Base-by-base conservation (phyloP, 2,888 invertebrate species). In the Stenolophus ochropezus region DNA sequence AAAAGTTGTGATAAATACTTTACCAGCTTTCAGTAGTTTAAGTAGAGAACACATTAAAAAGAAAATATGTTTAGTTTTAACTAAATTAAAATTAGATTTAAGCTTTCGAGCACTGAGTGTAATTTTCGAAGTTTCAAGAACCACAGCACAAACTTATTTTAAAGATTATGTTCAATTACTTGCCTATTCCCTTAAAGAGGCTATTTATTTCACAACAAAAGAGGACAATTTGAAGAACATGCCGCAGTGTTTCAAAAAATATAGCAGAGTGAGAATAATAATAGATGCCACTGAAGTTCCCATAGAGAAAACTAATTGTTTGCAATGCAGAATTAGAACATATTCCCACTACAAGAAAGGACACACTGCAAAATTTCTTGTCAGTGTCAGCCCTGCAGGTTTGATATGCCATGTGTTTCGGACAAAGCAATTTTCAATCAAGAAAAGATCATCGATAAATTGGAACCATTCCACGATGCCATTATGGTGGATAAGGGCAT, bases 401-500 rank as follows among this genome's bases (percentile, higher is more conserved):
- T 23, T 4, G 11, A 65, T 65, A 14, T 2, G 8, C 6, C 27
- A 2, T 25, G 25, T 5, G 23, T 23, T 20, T 21, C 65, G 1
- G 65, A 65, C 16, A 65, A n/a, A n/a, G n/a, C n/a, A n/a, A n/a
- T n/a, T n/a, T n/a, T n/a, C n/a, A n/a, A n/a, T n/a, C n/a, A n/a
- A 23, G 25, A 65, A 65, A 23, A 65, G 8, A 65, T 65, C 1
- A 65, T 65, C 5, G 14, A 18, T 20, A 11, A 6, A 5, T 21
- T 65, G 16, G 65, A 65, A 23, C 11, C 65, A 2, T 65, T 23
- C 11, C 23, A 65, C n/a, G 65, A 65, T 65, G 65, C 23, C 6
- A 65, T 65, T 65, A 65, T 65, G 65, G 65, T 65, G 2, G 65
- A 65, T n/a, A 65, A 65, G 11, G 65, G 65, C 2, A 16, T 65